These are phyloP conservation scores for Chorisops tibialis DNA, from an alignment of 2,888 invertebrate species.

Conservation along the genomic window DNA sequence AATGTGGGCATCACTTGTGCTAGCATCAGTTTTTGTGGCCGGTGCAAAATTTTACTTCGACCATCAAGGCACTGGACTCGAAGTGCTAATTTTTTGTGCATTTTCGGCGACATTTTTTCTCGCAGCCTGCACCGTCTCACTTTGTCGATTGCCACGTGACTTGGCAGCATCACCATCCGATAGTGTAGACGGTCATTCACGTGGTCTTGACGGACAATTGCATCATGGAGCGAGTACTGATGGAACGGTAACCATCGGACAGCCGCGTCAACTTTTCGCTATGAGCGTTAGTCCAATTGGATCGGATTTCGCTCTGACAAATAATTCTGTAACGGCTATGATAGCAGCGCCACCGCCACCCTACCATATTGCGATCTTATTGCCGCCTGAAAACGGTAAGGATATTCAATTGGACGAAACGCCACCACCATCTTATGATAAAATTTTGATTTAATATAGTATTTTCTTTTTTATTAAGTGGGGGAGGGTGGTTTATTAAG, in stretches of 20 bases:
- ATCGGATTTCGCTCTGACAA: constrained; percentile 18
- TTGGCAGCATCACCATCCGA: constrained; percentile 49
- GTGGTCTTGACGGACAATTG: constrained; percentile 31
- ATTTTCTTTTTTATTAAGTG: background rate
- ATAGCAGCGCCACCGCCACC: constrained; percentile 58
- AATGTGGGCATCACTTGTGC: constrained; percentile 68
- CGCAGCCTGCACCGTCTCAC: constrained; percentile 61
- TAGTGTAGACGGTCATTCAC: constrained; percentile 38
- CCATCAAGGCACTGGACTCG: constrained; percentile 59
- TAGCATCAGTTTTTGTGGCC: constrained; percentile 67
- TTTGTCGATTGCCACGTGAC: constrained; percentile 57
- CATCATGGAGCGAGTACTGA: background rate
- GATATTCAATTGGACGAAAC: constrained; percentile 54
- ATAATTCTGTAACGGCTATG: constrained; percentile 27
- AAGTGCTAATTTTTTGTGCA: constrained; percentile 62
- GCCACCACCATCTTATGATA: constrained; percentile 73
- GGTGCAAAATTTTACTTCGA: constrained; percentile 72
- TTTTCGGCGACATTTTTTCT: constrained; percentile 62
- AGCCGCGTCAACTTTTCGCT: constrained; percentile 25
- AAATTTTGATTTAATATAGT: constrained; percentile 63
- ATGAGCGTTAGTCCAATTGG: constrained; percentile 22
- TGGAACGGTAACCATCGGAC: constrained; percentile 10
- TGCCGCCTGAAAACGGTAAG: constrained; percentile 60
- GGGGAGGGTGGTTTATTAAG: no score
- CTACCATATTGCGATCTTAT: constrained; percentile 80